These are phyloP conservation scores for Perca flavescens DNA, from an alignment of 2,113 vertebrate genomes.

Conservation along the genomic window DNA sequence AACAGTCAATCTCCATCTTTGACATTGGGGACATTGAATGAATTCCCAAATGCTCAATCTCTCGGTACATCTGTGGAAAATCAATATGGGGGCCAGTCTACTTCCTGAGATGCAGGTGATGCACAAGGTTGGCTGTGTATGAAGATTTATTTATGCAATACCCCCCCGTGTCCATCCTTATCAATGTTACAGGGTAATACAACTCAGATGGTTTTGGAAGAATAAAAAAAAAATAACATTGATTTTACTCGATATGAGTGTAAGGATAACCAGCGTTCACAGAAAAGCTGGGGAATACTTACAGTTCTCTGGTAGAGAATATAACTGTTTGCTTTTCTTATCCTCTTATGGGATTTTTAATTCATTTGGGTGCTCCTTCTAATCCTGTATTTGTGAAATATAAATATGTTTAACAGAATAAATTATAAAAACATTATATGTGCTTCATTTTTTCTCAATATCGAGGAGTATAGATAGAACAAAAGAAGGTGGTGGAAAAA, in stretches of 20 bases:
- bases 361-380: neutral
- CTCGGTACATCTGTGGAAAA: slow-evolving; percentile 47
- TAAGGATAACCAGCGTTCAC: neutral
- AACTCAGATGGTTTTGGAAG: neutral
- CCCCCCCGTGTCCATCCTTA: neutral
- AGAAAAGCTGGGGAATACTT: neutral
- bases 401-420: neutral
- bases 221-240: neutral
- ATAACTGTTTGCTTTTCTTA: neutral
- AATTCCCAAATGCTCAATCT: slow-evolving; percentile 35
- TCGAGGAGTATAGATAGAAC: neutral
- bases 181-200: slow-evolving; percentile 17
- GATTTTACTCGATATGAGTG: neutral
- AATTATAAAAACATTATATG: neutral
- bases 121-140: slow-evolving; percentile 1
- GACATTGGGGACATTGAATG: neutral
- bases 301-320: neutral
- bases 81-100: slow-evolving; percentile 47
- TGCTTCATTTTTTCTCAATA: neutral
- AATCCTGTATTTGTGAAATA: neutral
- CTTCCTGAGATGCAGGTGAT: slow-evolving; percentile 23
- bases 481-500: neutral
- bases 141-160: slow-evolving; percentile 25
- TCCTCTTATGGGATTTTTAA: neutral
- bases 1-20: slow-evolving; percentile 6